Percentiles rank a stretch among this genome's conserved stretches.
These are phyloP conservation scores for Drosophila fuyamai DNA, from an alignment of 1,140 invertebrate genomes.

Conservation along the genomic window DNA sequence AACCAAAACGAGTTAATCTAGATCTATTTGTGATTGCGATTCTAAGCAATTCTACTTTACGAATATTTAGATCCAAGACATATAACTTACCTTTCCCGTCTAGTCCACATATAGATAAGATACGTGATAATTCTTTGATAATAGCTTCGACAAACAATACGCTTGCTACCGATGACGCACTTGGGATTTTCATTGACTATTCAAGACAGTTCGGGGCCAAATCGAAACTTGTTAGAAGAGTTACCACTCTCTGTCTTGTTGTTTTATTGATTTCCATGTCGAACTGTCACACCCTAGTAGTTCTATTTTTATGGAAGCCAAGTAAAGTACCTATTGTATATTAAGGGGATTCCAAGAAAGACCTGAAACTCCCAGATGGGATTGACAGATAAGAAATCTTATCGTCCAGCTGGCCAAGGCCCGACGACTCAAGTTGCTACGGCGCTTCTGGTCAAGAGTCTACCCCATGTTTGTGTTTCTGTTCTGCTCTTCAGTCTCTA, in stretches of 20 bases:
- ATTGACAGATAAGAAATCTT: conserved; percentile 33
- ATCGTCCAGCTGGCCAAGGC: conserved; percentile 7
- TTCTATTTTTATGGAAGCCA: conserved; percentile 24
- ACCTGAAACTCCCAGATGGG: conserved; percentile 4
- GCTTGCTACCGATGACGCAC: conserved; percentile 19
- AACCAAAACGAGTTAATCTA: neutral
- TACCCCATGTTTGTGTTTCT: conserved; percentile 24
- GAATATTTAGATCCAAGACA: conserved; percentile 11
- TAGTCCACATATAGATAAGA: conserved; percentile 20
- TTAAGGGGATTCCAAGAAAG: conserved; percentile 3
- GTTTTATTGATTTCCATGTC: conserved; percentile 35
- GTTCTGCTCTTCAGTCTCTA: conserved; percentile 14
- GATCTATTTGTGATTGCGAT: neutral
- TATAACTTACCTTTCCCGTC: conserved; percentile 7
- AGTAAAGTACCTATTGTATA: neutral
- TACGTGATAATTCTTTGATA: neutral
- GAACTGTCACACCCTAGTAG: conserved; percentile 12
- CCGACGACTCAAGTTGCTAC: conserved; percentile 23
- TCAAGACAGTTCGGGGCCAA: conserved; percentile 6
- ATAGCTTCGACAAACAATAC: conserved; percentile 23
- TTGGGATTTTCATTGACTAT: conserved; percentile 26
- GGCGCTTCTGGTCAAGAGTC: conserved; percentile 31
- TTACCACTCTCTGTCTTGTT: neutral
- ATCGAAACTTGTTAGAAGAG: conserved; percentile 19
- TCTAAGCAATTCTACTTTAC: conserved; percentile 1